Percentiles rank a stretch among this genome's conserved stretches.
These are phyloP conservation scores for Sarcoramphus papa DNA, from an alignment of 2,797 vertebrate genomes.

Conservation along the genomic window DNA sequence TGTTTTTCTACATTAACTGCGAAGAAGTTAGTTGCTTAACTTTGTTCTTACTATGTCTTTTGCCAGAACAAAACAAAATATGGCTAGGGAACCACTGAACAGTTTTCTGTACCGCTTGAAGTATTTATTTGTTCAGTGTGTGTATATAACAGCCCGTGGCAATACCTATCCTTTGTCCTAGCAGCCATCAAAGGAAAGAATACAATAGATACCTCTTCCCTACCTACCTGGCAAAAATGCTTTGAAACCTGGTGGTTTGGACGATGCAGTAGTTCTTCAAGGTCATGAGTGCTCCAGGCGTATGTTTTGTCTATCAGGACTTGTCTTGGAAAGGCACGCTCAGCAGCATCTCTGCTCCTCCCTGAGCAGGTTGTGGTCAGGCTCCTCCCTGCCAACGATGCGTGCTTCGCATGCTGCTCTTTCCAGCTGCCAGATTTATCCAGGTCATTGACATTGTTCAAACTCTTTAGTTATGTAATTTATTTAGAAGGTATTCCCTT, in stretches of 20 bases:
- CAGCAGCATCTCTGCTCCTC: background rate
- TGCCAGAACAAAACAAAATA: background rate
- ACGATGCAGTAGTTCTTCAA: background rate
- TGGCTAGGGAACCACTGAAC: background rate
- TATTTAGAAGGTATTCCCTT: background rate
- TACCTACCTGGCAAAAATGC: background rate
- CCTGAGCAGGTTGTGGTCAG: no score
- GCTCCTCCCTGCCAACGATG: accelerated
- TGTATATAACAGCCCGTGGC: background rate
- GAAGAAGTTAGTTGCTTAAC: background rate
- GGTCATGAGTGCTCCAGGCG: no score
- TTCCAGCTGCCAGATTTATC: accelerated
- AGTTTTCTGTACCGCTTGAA: background rate
- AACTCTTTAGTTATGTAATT: accelerated
- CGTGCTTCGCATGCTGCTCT: accelerated
- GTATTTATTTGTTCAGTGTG: background rate
- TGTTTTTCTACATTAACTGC: accelerated
- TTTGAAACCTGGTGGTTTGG: background rate
- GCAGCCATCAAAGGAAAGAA: background rate
- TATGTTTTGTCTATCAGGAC: background rate
- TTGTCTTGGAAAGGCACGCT: accelerated
- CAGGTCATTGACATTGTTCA: background rate
- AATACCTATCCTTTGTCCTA: background rate
- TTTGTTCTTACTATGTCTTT: background rate
- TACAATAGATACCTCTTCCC: accelerated